phyloP scores from a whole-genome alignment of 2,113 vertebrate species.

The Dipodomys merriami region DNA sequence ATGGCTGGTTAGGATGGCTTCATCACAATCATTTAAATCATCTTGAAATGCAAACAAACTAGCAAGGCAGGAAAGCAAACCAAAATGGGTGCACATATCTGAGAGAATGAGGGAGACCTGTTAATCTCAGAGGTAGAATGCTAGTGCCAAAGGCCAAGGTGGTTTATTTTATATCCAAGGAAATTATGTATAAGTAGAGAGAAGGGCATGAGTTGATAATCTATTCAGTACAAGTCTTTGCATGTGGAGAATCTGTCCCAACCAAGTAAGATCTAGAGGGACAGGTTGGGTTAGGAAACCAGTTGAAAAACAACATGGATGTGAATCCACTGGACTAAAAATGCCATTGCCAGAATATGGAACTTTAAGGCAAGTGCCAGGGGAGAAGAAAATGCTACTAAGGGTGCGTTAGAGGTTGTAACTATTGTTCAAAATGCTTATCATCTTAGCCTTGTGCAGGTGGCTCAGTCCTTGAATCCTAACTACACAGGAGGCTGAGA shows the following conservation, averaged over 20 bases:
- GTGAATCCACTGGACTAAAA: neutral
- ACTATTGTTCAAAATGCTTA: neutral
- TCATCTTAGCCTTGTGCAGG: neutral
- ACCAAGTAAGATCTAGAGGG: neutral
- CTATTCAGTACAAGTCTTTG: neutral
- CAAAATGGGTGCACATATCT: too few relatives aligned
- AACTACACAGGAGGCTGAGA: too few relatives aligned
- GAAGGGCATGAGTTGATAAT: neutral
- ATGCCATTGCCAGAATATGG: neutral
- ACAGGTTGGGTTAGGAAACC: too few relatives aligned
- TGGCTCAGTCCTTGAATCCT: too few relatives aligned
- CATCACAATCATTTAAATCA: neutral
- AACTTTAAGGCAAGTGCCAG: neutral
- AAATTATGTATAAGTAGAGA: neutral
- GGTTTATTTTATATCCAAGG: constrained; percentile 3
- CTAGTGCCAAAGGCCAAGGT: neutral
- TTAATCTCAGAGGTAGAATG: neutral
- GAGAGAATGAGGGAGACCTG: neutral
- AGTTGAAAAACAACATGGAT: neutral
- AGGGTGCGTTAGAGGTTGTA: neutral
- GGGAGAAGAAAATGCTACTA: neutral
- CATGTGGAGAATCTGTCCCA: neutral
- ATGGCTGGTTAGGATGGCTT: neutral
- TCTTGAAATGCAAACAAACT: neutral
- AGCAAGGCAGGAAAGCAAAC: neutral